Evolutionary conservation across 2,888 invertebrate species (phyloP), one percentile per base, ranked within the genome.

Genomic region (Eupeodes luniger): DNA sequence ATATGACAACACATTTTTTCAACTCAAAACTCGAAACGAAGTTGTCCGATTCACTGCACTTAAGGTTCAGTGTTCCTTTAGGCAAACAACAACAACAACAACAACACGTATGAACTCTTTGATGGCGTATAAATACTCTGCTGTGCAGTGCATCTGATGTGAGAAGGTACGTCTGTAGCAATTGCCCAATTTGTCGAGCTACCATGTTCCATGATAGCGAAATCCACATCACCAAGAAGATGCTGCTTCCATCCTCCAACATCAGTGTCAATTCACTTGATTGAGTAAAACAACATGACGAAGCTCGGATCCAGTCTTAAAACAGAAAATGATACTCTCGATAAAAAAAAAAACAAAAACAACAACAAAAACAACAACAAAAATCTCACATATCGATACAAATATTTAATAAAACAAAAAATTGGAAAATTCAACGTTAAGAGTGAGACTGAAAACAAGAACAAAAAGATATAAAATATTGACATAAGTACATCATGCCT

Each of bases 251-350:
- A 2, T 27, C 27, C 27, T 19, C 27, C 36, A 81, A 67, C 85
- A 82, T 82, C 72, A 86, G 82, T 86, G 86, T 79, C 86, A 83
- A 79, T 59, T 75, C 82, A 62, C 78, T 74, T 86, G 85, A 86
- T 86, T 86, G 82, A 49, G 74, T 82, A 82, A 86, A 86, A 86
- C 69, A 86, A 79, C 70, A 86, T 69, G 62, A 70, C 69, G 70
- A 66, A 66, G 47, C 66, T 14, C 49, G 27, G 9, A 66, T 49
- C 47, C 64, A 44, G 14, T 66, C 57, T 86, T 83, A 40, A 36
- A 36, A 51, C 36, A 12, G 36, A 12, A 81, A 74, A 66, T 11
- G 62, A 69, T 64, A 61, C 69, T 49, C 16, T 27, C 10, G 4
- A 19, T n/a, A 4, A 6, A 59, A 36, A 40, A 27, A 49, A 44